Conservation (phyloP, 2,797 vertebrate species). For the Siniperca undulata region DNA sequence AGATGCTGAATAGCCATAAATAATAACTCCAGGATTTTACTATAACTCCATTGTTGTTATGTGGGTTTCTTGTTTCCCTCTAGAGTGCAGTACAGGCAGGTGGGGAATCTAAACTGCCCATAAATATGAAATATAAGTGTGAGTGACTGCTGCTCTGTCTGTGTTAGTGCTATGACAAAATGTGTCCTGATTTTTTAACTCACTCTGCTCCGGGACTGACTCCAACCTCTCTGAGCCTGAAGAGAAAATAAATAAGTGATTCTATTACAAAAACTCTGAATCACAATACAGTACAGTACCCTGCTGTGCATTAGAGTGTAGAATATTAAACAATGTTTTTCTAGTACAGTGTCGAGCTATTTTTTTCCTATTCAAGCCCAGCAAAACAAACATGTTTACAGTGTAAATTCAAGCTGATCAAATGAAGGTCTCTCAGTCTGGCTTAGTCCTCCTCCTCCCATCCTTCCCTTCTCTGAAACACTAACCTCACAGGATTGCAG, state of each 20-base stretch:
- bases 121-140: conserved; percentile 34
- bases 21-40: conserved; percentile 1
- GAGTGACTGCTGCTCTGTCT: conserved; percentile 39
- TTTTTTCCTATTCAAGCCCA: conserved; percentile 28
- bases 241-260: conserved; percentile 48
- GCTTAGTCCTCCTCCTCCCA: conserved; percentile 26
- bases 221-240: conserved; percentile 35
- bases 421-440: conserved; percentile 48
- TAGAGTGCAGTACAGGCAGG: conserved; percentile 29
- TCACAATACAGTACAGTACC: neutral
- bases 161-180: conserved; percentile 22
- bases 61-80: conserved; percentile 30
- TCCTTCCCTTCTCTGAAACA: conserved; percentile 38
- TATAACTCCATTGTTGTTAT: conserved; percentile 7
- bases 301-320: conserved; percentile 7
- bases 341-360: conserved; percentile 11
- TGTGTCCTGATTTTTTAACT: conserved; percentile 21
- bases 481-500: conserved; percentile 60
- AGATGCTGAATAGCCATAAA: conserved; percentile 3
- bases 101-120: conserved; percentile 32
- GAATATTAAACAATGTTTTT: conserved; percentile 49
- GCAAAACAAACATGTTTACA: conserved; percentile 62
- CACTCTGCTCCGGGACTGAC: conserved; percentile 26
- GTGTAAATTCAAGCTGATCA: conserved; percentile 54
- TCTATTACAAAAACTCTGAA: conserved; percentile 37